Percentiles rank a stretch among this genome's conserved stretches.
Evolutionary conservation across 2,888 invertebrate species (phyloP).

Genomic region (Sesia apiformis): DNA sequence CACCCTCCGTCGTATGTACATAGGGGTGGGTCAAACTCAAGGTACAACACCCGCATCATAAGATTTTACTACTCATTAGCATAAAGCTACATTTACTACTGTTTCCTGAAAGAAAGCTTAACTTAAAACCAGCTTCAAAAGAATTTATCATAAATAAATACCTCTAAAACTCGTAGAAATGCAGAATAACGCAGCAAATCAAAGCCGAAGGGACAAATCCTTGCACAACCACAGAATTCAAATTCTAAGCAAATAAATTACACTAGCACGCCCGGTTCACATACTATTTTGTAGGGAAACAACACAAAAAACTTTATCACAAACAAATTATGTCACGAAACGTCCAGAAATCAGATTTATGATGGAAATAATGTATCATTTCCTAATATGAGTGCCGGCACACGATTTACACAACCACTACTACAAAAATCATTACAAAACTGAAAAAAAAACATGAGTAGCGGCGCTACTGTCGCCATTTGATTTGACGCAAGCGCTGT

Average conservation of each 20-base stretch:
- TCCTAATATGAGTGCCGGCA: constrained; percentile 37
- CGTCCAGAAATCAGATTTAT: constrained; percentile 40
- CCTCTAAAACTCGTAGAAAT: constrained; percentile 29
- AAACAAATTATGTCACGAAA: constrained; percentile 50
- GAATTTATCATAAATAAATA: constrained; percentile 18
- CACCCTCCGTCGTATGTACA: not conserved
- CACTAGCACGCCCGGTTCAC: constrained; percentile 44
- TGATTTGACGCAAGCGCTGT: not conserved
- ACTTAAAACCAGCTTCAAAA: no score
- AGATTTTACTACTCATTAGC: not conserved
- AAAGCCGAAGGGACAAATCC: constrained; percentile 41
- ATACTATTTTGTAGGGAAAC: constrained; percentile 20
- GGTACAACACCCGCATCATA: not conserved
- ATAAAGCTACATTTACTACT: no score
- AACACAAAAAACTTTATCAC: constrained; percentile 35
- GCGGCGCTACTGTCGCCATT: not conserved
- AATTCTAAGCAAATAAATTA: constrained; percentile 50
- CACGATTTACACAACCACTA: constrained; percentile 42
- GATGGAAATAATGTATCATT: constrained; percentile 50
- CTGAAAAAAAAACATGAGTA: constrained; percentile 28
- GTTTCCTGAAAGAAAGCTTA: no score
- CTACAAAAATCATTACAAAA: constrained; percentile 57
- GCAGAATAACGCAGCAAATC: constrained; percentile 9
- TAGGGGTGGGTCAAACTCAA: not conserved
- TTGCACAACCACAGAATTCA: constrained; percentile 59